Base-by-base conservation (phyloP, 2,113 vertebrate genomes). In the Steatornis caripensis region DNA sequence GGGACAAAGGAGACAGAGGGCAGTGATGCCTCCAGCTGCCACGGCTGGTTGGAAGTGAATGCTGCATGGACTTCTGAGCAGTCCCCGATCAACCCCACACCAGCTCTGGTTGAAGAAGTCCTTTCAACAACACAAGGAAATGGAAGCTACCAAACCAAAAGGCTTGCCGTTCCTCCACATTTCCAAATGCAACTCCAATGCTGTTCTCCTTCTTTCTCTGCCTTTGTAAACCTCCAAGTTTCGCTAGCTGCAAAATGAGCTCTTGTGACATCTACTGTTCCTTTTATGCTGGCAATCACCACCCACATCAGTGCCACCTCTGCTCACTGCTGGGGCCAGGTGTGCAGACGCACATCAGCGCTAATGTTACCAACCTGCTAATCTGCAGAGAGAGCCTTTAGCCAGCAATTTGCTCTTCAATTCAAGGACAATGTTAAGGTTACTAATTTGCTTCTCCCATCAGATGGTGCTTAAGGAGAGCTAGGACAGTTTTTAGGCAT, bases 31-130 rank as follows among this genome's bases (percentile, higher is more conserved):
- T 48, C 37, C 55, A 75, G 10, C 34, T 5, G 5, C 15, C 53
- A 21, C 0, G 2, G 29, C 29, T 64, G 48, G 11, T 20, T 72
- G 21, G 15, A 55, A 58, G 0, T 5, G 4, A 54, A 24, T 2
- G 12, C 7, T 55, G 27, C 83, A 14, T 7, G 68, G 19, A 79
- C 57, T 4, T 57, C 26, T 65, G 29, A 60, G 45, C 8, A 6
- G 11, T 24, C 7, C 9, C 29, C 4, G 61, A 5, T 5, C 22
- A 29, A 36, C 12, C 1, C 17, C 34, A 1, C 6, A 20, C 53
- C 72, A 18, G 3, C 10, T 55, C n/a, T 60, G 4, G 36, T 53
- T 62, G 29, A 74, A 68, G 36, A 84, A 71, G 18, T 26, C 14
- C 16, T 72, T 72, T 60, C 39, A 53, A 71, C 23, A 75, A 14